These are phyloP conservation scores for Steinernema scapterisci DNA, from an alignment of 2,888 invertebrate species.

Conservation along the genomic window DNA sequence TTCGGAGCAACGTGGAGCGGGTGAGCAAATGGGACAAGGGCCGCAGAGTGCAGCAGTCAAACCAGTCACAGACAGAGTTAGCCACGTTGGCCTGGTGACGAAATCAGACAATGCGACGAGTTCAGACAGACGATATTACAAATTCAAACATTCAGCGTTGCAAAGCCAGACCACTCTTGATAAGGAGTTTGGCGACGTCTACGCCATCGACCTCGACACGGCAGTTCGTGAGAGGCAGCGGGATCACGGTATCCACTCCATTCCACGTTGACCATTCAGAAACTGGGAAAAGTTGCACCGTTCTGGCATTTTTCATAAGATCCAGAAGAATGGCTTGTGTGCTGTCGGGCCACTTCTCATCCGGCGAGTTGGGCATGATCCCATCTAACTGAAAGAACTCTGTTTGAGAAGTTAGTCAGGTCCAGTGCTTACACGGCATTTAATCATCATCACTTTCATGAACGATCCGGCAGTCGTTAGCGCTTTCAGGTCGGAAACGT, in stretches of 20 bases:
- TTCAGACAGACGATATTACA: not conserved
- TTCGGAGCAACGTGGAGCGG: not conserved
- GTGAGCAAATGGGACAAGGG: no score
- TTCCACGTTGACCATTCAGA: slow-evolving; percentile 32
- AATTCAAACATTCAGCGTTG: not conserved
- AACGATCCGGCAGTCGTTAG: slow-evolving; percentile 46
- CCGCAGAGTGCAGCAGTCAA: no score
- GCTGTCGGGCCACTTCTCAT: not conserved
- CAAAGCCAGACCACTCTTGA: not conserved
- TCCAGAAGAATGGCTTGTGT: not conserved
- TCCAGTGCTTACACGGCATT: slow-evolving; percentile 54
- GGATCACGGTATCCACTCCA: not conserved
- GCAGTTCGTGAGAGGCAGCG: not conserved
- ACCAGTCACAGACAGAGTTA: not conserved
- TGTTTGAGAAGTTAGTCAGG: no score
- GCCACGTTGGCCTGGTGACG: not conserved
- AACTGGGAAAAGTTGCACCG: slow-evolving; percentile 52
- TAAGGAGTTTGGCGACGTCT: not conserved
- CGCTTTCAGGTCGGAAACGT: slow-evolving; percentile 41
- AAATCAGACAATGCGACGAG: not conserved
- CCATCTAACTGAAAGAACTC: slow-evolving; percentile 1
- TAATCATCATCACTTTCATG: slow-evolving; percentile 58
- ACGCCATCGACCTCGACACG: slow-evolving; percentile 13
- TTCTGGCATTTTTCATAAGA: slow-evolving; percentile 39
- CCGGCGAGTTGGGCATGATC: slow-evolving; percentile 15